Evolutionary conservation across 2,113 vertebrate genomes (phyloP).

Genomic region (Delphinus delphis): DNA sequence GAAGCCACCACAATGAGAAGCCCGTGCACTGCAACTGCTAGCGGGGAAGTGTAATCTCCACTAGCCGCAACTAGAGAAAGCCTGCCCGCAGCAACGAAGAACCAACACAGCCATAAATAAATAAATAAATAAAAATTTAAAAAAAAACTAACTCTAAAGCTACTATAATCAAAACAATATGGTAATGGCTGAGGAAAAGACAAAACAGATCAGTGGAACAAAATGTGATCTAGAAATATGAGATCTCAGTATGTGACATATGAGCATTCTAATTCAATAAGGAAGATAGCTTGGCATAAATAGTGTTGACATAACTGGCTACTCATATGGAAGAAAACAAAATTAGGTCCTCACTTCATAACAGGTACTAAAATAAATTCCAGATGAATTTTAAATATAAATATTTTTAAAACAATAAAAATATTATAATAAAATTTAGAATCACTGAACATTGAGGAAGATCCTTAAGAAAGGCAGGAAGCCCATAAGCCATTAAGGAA

Average conservation of each 20-base stretch:
- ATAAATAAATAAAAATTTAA: too few species aligned
- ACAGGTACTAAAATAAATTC: slow-evolving; percentile 18
- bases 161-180: background rate
- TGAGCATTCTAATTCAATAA: background rate
- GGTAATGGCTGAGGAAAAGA: background rate
- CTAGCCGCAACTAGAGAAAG: too few species aligned
- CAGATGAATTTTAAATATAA: slow-evolving; percentile 22
- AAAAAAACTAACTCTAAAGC: background rate
- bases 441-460: background rate
- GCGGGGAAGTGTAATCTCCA: too few species aligned
- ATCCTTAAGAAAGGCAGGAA: background rate
- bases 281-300: background rate
- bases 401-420: background rate
- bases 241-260: background rate
- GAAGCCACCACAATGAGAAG: too few species aligned
- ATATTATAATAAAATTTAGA: background rate
- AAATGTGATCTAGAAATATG: background rate
- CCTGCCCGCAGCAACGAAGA: too few species aligned
- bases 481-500: background rate
- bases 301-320: background rate
- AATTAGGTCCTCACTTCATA: background rate
- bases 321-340: background rate
- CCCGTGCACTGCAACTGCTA: too few species aligned
- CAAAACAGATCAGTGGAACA: background rate
- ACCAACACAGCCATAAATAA: too few species aligned